Percentiles rank a stretch among this genome's conserved stretches.
phyloP scores from a whole-genome alignment of 1,140 invertebrate genomes.

The Aethina tumida region DNA sequence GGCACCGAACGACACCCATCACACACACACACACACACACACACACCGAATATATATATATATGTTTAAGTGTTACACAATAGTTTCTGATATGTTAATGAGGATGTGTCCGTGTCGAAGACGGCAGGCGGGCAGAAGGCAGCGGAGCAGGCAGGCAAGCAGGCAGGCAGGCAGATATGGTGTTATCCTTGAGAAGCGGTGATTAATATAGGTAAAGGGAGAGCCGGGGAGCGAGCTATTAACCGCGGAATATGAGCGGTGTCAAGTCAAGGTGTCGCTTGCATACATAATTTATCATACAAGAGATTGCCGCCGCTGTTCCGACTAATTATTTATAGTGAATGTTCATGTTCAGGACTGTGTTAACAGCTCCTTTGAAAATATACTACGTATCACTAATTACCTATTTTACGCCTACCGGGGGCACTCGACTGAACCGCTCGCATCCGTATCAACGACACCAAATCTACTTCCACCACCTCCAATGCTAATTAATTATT shows the following conservation, averaged over 20 bases:
- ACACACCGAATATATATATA: no score
- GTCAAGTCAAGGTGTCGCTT: conserved; percentile 27
- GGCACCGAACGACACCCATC: conserved; percentile 6
- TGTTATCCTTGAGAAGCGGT: conserved; percentile 19
- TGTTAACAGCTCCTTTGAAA: conserved; percentile 17
- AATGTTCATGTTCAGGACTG: conserved; percentile 16
- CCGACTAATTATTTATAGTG: conserved; percentile 23
- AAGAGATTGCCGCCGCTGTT: conserved; percentile 17
- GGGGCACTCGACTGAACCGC: no score
- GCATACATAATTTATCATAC: conserved; percentile 27
- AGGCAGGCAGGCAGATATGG: no score
- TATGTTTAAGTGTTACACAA: conserved; percentile 15
- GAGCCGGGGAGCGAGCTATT: conserved; percentile 14
- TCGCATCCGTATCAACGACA: no score
- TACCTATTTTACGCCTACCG: no score
- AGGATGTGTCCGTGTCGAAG: conserved; percentile 18
- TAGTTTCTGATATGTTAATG: conserved; percentile 18
- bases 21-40: no score
- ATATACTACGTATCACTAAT: no score
- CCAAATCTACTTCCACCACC: no score
- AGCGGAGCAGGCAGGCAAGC: no score
- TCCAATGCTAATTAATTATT: no score
- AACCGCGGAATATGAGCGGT: conserved; percentile 21
- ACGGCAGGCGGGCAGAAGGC: no score
- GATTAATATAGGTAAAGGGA: conserved; percentile 9